Base-by-base conservation (phyloP, 2,888 invertebrate species). In the Lymantria dispar region DNA sequence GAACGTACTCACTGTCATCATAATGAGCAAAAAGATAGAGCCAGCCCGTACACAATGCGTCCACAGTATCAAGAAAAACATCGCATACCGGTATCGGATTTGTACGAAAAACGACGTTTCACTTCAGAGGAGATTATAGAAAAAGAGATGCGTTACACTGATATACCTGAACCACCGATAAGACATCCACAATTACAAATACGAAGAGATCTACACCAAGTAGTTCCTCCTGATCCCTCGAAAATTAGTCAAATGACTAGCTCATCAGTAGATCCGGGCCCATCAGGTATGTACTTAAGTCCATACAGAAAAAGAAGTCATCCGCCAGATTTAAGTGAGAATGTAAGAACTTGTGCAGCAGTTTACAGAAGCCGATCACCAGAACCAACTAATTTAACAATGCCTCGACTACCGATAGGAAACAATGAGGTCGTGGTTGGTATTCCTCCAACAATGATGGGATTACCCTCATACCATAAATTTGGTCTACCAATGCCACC, bases 11-110 rank as follows among this genome's bases (percentile, higher is more conserved):
- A 94, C 68, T 95, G 95, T 61, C 95, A 95, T 75, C 94, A 93
- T 53, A 93, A 93, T 72, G 94, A 92, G 52, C 92, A 91, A n/a
- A 89, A 89, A 68, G 92, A 83, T 47, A 88, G 92, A 56, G 88
- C 90, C 29, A 92, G 91, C 56, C 93, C 94, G 2, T 96, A 96
- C 68, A 95, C 95, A 3, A 96, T 96, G 94, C 92, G 96, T 22
- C 96, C 96, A 0, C 93, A 94, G 58, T 85, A 94, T 50, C 92
- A 93, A 40, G 91, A 91, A 15, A 88, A 86, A 66, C 75, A 85
- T 64, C 85, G 86, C 22, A 78, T 81, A 60, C 74, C 74, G 44
- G 76, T 76, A 10, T 73, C 80, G 53, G 91, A 90, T 44, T 62
- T 85, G 11, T 89, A 84, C 43, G 91, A 92, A 57, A 91, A 88